Evolutionary conservation across 2,113 vertebrate genomes (phyloP), one percentile per base, ranked within the genome.

Genomic region (Emydocephalus ijimae): DNA sequence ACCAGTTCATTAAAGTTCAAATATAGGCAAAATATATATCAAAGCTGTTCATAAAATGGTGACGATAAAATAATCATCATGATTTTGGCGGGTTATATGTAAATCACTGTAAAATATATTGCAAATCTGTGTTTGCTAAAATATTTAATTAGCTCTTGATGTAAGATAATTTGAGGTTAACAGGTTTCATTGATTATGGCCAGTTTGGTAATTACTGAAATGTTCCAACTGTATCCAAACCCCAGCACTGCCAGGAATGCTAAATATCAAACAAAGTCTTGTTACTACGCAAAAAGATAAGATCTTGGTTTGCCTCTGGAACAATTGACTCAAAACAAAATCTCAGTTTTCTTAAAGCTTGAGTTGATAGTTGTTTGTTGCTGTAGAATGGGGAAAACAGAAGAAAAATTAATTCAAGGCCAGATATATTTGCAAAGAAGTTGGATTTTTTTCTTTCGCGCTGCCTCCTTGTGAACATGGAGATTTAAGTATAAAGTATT

Each of bases 111-210:
- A 89, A 89, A 56, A 57, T 89, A 55, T 21, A 57, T 57, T 89
- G 88, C 88, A 89, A 89, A 89, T 57, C n/a, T 23, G 88, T 12
- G 34, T n/a, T 50, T n/a, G n/a, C 54, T 57, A 89, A 89, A 89
- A 57, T 89, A n/a, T 88, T 88, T 34, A 54, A 88, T 88, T 88
- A 24, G 52, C 26, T 54, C 1, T 55, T 88, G 24, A n/a, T 55
- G 11, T 34, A 55, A 55, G 15, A 88, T 18, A n/a, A 55, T 88
- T 88, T 88, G 50, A 52, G 50, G n/a, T 21, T 54, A 88, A 55
- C 15, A 1, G 87, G 20, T 88, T 39, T 88, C 52, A 55, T 54
- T 88, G 50, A 34, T 55, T 55, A 34, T 55, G 50, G 26, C 12
- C 24, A 87, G 86, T 87, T 87, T 87, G 50, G 12, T 52, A 52